Evolutionary conservation across 2,113 vertebrate genomes (phyloP), one percentile per base, ranked within the genome.

Genomic region (Agelaius phoeniceus): DNA sequence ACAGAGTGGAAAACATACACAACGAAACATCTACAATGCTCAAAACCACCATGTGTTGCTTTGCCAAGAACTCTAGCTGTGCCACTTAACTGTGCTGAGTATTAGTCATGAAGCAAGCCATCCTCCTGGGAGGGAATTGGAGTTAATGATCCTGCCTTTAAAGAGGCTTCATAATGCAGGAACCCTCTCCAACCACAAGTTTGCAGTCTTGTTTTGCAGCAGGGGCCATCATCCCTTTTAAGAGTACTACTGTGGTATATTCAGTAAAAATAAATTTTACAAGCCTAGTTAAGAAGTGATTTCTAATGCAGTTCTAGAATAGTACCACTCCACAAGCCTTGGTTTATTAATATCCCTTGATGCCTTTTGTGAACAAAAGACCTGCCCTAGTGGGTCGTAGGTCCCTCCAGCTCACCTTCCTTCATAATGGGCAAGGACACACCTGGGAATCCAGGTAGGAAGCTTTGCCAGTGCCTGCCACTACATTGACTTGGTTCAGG

Each of bases 31-130:
- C 59, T 77, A 77, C 35, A 44, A 3, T 11, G 55, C 94, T 73
- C 61, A 54, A 90, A 96, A 92, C 54, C 79, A 94, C 39, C 51
- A 27, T 88, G 65, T 88, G 68, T 31, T 94, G 44, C 67, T 88
- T 92, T 94, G 63, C 88, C 63, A 90, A 80, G 88, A 84, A 23
- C 63, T 83, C 79, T 68, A 80, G 72, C 54, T 90, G n/a, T 86
- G 79, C 63, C 67, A 74, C 59, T 86, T 92, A 73, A 62, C 85
- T 65, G 43, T 65, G 75, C 58, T 86, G 83, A 88, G 41, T 35
- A 22, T 83, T 93, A 92, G 59, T 88, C 72, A 77, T 43, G 63
- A 92, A 72, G 33, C n/a, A 84, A 71, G 13, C 15, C 48, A 24
- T 19, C 22, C 46, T 87, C 5, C 59, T 74, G 63, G 23, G 37